Percentiles rank a stretch among this genome's conserved stretches.
phyloP scores from a whole-genome alignment of 2,888 invertebrate genomes.

The Cyaniris semiargus region DNA sequence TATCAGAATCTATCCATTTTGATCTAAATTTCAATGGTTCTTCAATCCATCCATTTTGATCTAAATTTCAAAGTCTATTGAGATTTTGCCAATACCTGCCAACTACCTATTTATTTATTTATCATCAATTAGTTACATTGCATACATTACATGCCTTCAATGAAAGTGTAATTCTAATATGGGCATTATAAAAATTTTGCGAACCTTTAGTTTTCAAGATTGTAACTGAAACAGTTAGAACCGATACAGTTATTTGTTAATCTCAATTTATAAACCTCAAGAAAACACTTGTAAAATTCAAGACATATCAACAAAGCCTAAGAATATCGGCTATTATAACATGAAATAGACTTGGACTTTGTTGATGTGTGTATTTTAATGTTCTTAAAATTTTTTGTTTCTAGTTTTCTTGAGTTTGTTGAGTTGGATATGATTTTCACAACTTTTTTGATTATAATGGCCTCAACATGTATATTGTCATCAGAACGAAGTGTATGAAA shows the following conservation, averaged over 20 bases:
- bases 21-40: neutral
- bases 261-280: neutral
- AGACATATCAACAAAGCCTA: neutral
- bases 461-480: neutral
- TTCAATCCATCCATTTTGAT: neutral
- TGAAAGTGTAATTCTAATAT: neutral
- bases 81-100: constrained; percentile 32
- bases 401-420: neutral
- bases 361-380: neutral
- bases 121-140: constrained; percentile 18
- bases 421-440: neutral
- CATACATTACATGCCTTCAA: constrained; percentile 9
- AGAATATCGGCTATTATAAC: neutral
- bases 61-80: constrained; percentile 12
- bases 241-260: neutral
- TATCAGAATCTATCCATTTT: neutral
- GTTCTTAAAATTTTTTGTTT: neutral
- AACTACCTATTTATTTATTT: constrained; percentile 32
- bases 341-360: neutral
- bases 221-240: constrained; percentile 14
- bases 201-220: neutral
- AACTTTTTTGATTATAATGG: neutral
- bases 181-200: constrained; percentile 3
- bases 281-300: neutral
- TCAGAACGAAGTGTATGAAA: constrained; percentile 25